Evolutionary conservation across 2,113 vertebrate species (phyloP), one percentile per base, ranked within the genome.

Genomic region (Amblyornis subalaris): DNA sequence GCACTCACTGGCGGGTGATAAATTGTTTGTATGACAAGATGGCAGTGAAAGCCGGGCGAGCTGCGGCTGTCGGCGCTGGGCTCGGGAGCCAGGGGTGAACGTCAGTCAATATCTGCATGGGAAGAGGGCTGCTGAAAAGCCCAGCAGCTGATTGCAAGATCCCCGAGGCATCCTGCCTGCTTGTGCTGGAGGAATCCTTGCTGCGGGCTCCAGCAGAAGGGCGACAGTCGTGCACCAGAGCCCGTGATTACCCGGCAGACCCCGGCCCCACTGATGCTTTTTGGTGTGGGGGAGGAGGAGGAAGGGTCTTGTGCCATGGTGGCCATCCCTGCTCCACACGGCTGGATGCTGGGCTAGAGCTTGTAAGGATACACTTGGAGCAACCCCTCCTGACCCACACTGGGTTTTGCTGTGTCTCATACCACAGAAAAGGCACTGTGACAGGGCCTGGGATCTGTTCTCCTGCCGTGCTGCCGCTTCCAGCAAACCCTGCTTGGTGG

Each of bases 1-100:
- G 71, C 10, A 9, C 81, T 91, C 71, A 29, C 58, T 95, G 89
- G 77, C 0, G 4, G 74, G 87, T 93, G 93, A 94, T 95, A 89
- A 97, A 97, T 94, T 48, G 85, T 77, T 77, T 51, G 55, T 82
- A n/a, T 93, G 91, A 95, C 85, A 79, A 83, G 93, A 91, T 40
- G 67, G 88, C 89, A 94, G 72, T 29, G 91, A 93, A 79, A 51
- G 67, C 67, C 10, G 44, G 62, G 40, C 0, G 1, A 88, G 91
- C 81, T 1, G 3, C 0, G 18, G 66, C 80, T 87, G 70, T 61
- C 4, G 1, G 77, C 2, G 0, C 77, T 82, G 81, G 50, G 44
- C 14, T 67, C 82, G 69, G 77, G 78, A 89, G 82, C 4, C 6
- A 64, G 85, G 35, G 44, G 57, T 4, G 2, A 72, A 53, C 0